Evolutionary conservation across 1,140 invertebrate species (phyloP).

Genomic region (Rhagoletis zephyria): DNA sequence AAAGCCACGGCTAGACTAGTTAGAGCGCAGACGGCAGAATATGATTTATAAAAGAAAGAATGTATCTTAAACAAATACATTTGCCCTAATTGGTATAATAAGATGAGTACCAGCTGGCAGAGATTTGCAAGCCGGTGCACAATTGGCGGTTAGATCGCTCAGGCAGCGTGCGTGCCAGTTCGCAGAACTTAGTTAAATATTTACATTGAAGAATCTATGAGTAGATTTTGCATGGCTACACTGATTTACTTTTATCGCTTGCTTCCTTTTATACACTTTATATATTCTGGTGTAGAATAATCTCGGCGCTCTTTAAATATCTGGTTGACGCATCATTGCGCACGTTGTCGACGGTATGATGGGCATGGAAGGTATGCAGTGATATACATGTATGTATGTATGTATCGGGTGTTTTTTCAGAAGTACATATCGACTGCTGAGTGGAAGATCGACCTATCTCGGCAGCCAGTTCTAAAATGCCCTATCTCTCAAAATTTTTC

Average conservation of each 20-base stretch:
- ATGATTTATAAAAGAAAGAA: conserved; percentile 8
- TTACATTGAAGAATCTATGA: conserved; percentile 36
- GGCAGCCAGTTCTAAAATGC: too few species aligned
- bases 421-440: too few species aligned
- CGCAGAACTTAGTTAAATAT: neutral
- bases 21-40: neutral
- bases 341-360: neutral
- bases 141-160: neutral
- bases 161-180: neutral
- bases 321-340: neutral
- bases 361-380: neutral
- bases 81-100: conserved; percentile 47
- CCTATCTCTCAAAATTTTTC: too few species aligned
- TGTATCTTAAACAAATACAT: conserved; percentile 15
- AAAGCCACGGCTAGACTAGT: neutral
- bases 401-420: too few species aligned
- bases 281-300: neutral
- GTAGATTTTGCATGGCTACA: neutral
- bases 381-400: too few species aligned
- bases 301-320: conserved; percentile 33
- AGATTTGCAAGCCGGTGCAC: neutral
- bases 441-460: too few species aligned
- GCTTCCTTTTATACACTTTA: neutral
- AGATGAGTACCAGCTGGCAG: neutral
- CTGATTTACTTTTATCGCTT: conserved; percentile 34